These are phyloP conservation scores for Lycophotia porphyrea DNA, from an alignment of 2,888 invertebrate genomes.

Conservation along the genomic window DNA sequence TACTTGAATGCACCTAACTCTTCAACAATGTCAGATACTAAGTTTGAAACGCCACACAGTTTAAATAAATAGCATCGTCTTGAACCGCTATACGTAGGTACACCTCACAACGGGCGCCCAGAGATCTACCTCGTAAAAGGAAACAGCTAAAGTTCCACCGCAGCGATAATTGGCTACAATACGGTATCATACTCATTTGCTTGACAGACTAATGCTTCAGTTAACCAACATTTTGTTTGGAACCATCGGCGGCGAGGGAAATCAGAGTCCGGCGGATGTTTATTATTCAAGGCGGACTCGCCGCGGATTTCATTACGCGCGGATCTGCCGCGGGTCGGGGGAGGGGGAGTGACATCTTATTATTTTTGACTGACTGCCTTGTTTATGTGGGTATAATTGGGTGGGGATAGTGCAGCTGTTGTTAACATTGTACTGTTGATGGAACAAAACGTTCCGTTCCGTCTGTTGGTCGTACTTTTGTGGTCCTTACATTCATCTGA, in stretches of 20 bases:
- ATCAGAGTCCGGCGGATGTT: slow-evolving; percentile 76
- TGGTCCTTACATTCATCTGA: background rate
- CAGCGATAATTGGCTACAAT: slow-evolving; percentile 61
- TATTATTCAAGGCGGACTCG: slow-evolving; percentile 80
- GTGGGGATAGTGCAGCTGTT: slow-evolving; percentile 20
- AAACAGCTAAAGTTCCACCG: slow-evolving; percentile 48
- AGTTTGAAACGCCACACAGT: slow-evolving; percentile 2
- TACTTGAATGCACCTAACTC: background rate
- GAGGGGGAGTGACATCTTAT: slow-evolving; percentile 67
- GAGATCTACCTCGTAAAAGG: slow-evolving; percentile 42
- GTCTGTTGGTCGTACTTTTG: background rate
- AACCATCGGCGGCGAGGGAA: slow-evolving; percentile 79
- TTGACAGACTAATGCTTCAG: slow-evolving; percentile 65
- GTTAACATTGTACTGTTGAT: background rate
- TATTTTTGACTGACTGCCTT: slow-evolving; percentile 64
- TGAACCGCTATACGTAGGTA: slow-evolving; percentile 20
- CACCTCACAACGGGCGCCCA: slow-evolving; percentile 37
- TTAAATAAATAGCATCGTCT: slow-evolving; percentile 28
- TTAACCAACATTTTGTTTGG: slow-evolving; percentile 64
- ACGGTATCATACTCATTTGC: slow-evolving; percentile 62
- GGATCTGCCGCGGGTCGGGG: slow-evolving; percentile 52
- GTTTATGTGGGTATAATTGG: slow-evolving; percentile 48
- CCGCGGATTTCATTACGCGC: slow-evolving; percentile 74
- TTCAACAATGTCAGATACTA: background rate
- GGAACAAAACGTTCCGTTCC: background rate